Base-by-base conservation (phyloP, 2,113 vertebrate genomes). In the Hypomesus transpacificus region DNA sequence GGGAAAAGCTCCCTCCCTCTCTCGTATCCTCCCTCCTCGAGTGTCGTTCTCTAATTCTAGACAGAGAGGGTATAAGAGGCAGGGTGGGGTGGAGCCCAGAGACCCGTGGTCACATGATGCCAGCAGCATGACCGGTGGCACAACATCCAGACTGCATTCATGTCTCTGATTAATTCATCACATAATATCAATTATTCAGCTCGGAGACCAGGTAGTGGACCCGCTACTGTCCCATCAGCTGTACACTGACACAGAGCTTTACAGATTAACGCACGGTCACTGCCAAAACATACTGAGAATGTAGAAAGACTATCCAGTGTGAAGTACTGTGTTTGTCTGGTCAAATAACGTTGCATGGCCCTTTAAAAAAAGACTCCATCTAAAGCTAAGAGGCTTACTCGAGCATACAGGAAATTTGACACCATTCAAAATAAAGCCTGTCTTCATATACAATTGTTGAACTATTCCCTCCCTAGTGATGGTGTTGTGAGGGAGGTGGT, bases 151-250 rank as follows among this genome's bases (percentile, higher is more conserved):
- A n/a, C 28, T 11, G 59, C 72, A 63, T 68, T 59, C 66, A 63
- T 20, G 16, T 61, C 64, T 82, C 56, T 88, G 73, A 85, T 87
- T 89, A 87, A 88, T 89, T 91, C 80, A 88, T 85, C 78, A 74
- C 67, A 75, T 17, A 6, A 18, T 75, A 80, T 88, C 50, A 80
- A 89, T 89, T 82, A 88, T 89, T 89, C 67, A 89, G 68, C n/a
- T 56, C 28, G 17, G 46, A 28, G 73, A 66, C 67, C 78, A 76
- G 78, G 62, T 73, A 76, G 34, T 70, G 71, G 16, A 67, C 31
- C 57, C 59, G 17, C 70, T 80, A 80, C 68, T 18, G 22, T 46
- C 53, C 66, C 17, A 57, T 68, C 67, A 9, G n/a, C 24, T 20
- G 22, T 31, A 62, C 22, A 62, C 22, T 1, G 9, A 26, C 39